A percentile compares a stretch with the other conserved stretches of the same genome.
These are phyloP conservation scores for Pelodiscus sinensis DNA, from an alignment of 2,113 vertebrate species.

Conservation along the genomic window DNA sequence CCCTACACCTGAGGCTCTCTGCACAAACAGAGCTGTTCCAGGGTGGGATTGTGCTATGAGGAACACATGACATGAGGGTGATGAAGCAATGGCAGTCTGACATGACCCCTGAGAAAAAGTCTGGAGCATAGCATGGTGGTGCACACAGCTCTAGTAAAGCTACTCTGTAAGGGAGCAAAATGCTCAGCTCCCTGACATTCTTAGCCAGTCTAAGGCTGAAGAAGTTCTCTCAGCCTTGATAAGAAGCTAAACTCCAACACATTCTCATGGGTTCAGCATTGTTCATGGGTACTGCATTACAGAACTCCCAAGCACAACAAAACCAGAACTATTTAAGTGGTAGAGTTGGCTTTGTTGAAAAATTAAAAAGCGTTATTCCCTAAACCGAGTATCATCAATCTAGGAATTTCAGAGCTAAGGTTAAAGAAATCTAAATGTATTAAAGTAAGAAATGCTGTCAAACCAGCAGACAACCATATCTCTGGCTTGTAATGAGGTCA, in stretches of 20 bases:
- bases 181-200: background rate
- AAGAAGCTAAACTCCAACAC: accelerated
- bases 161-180: accelerated
- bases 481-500: background rate
- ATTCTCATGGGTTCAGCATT: background rate
- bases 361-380: background rate
- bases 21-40: accelerated
- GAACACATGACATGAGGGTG: background rate
- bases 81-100: background rate
- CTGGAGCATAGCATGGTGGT: background rate
- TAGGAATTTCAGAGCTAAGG: background rate
- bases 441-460: background rate
- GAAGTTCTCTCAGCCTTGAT: background rate
- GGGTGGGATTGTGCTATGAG: background rate
- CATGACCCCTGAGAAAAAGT: background rate
- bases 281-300: background rate
- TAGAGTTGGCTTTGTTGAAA: background rate
- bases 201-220: background rate
- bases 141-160: background rate
- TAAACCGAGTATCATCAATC: background rate
- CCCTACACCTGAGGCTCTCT: background rate
- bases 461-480: accelerated
- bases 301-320: background rate
- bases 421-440: background rate
- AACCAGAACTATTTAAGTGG: background rate